Conservation (phyloP, 2,888 invertebrate genomes). For the Cenopis cana region DNA sequence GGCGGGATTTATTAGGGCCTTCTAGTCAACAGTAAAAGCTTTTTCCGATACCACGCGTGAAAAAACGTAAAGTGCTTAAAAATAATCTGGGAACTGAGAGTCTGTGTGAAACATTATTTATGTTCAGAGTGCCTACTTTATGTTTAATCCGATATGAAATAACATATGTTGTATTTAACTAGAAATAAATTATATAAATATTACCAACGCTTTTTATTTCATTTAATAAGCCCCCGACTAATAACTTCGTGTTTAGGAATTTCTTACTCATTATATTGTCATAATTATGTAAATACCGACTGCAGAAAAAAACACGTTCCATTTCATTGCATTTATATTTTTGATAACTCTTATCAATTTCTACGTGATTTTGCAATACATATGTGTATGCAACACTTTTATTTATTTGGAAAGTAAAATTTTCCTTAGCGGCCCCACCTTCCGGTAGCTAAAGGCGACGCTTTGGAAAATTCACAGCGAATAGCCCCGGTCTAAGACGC, state of each 20-base stretch:
- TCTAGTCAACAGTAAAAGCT: slow-evolving; percentile 40
- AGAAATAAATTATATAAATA: slow-evolving; percentile 14
- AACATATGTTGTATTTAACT: slow-evolving; percentile 24
- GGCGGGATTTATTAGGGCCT: slow-evolving; percentile 40
- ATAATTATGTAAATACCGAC: no score
- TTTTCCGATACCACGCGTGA: slow-evolving; percentile 29
- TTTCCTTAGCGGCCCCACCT: slow-evolving; percentile 16
- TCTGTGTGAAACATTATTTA: slow-evolving; percentile 23
- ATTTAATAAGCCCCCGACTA: no score
- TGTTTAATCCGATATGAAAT: background rate
- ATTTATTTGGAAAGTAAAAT: background rate
- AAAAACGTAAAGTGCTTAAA: slow-evolving; percentile 18
- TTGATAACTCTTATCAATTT: no score
- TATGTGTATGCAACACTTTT: background rate
- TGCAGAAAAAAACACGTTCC: no score
- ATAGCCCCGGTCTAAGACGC: background rate
- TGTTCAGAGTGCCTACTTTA: slow-evolving; percentile 5
- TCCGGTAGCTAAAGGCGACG: slow-evolving; percentile 21
- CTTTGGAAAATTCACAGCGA: slow-evolving; percentile 24
- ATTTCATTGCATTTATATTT: no score
- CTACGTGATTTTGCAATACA: no score
- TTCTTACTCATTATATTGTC: no score
- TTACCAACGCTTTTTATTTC: background rate
- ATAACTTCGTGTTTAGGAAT: no score
- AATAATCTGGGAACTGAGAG: slow-evolving; percentile 3